Conservation (phyloP, 2,113 vertebrate species). For the Elgaria multicarinata region DNA sequence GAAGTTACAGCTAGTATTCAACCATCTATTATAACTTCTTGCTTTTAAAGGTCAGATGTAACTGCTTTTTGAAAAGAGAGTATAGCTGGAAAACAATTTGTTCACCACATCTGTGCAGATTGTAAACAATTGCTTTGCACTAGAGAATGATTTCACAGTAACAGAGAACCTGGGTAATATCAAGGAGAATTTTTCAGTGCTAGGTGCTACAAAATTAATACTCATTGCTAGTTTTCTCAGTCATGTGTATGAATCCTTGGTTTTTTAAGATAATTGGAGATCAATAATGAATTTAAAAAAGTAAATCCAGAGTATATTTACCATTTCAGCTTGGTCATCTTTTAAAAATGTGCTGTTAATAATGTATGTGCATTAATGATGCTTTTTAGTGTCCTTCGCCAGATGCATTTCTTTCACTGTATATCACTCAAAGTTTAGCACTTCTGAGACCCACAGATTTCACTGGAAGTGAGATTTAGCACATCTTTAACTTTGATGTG, state of each 20-base stretch:
- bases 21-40: constrained; percentile 54
- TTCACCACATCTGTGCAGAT: constrained; percentile 69
- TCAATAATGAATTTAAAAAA: constrained; percentile 22
- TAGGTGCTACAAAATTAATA: constrained; percentile 60
- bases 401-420: not conserved
- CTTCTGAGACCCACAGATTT: too few species aligned
- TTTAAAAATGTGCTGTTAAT: constrained; percentile 53
- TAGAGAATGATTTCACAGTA: constrained; percentile 62
- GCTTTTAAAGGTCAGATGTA: constrained; percentile 49
- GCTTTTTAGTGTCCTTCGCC: too few species aligned
- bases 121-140: constrained; percentile 49
- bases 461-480: too few species aligned
- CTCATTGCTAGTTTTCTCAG: constrained; percentile 58
- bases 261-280: constrained; percentile 64
- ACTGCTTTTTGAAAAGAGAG: constrained; percentile 48
- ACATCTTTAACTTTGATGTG: not conserved
- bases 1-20: constrained; percentile 52
- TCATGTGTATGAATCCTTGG: constrained; percentile 62
- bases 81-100: constrained; percentile 71
- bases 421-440: not conserved
- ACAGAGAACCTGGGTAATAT: constrained; percentile 56
- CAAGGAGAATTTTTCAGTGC: constrained; percentile 63
- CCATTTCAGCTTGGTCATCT: constrained; percentile 20
- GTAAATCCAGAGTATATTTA: not conserved
- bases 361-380: not conserved